Conservation (phyloP, 2,113 vertebrate genomes). For the Neogobius melanostomus region DNA sequence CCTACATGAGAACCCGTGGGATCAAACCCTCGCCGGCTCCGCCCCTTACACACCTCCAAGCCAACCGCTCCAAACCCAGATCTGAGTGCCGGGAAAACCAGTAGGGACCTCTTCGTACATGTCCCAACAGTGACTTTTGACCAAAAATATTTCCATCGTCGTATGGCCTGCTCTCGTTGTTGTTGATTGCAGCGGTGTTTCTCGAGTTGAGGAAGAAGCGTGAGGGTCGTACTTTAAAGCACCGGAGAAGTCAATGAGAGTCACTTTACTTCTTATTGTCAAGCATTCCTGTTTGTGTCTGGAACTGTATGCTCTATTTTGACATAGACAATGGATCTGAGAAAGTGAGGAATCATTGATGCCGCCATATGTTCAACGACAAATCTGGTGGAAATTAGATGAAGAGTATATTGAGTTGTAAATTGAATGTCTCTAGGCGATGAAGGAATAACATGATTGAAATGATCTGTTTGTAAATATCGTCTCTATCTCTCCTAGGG, state of each 20-base stretch:
- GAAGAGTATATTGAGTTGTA: conserved; percentile 13
- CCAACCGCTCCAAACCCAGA: conserved; percentile 88
- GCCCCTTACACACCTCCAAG: conserved; percentile 90
- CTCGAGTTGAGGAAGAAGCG: conserved; percentile 49
- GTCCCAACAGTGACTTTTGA: conserved; percentile 30
- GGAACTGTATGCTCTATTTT: conserved; percentile 41
- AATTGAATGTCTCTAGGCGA: conserved; percentile 60
- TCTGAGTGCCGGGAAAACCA: conserved; percentile 73
- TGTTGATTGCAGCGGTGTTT: conserved; percentile 40
- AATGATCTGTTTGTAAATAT: conserved; percentile 74
- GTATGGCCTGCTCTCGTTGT: conserved; percentile 44
- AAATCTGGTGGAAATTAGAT: neutral
- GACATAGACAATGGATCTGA: neutral
- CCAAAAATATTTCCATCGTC: conserved; percentile 56
- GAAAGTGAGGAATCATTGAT: neutral
- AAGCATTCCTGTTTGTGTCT: conserved; percentile 77
- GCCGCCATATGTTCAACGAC: neutral
- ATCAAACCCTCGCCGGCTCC: conserved; percentile 94
- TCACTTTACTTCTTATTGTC: conserved; percentile 79
- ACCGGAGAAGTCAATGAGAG: conserved; percentile 67
- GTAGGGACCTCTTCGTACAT: conserved; percentile 3
- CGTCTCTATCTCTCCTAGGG: conserved; percentile 17
- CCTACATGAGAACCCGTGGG: conserved; percentile 95
- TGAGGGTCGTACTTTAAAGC: conserved; percentile 31
- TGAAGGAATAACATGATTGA: conserved; percentile 54